phyloP scores from a whole-genome alignment of 2,797 vertebrate genomes.

The Micrastur ruficollis region DNA sequence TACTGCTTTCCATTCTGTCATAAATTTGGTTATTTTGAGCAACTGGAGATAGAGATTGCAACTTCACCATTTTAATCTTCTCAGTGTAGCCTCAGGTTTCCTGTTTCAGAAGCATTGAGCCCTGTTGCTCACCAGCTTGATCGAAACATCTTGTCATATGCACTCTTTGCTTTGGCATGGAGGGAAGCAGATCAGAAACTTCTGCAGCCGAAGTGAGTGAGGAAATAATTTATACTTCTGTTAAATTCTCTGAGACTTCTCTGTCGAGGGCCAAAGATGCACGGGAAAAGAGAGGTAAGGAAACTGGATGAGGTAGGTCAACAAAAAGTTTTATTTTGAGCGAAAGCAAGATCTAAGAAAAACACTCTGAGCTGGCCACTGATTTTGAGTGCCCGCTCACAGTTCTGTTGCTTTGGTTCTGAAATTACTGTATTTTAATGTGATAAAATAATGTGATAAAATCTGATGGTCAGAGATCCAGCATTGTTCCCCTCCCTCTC shows the following conservation, averaged over 20 bases:
- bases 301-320: not conserved
- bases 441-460: not conserved
- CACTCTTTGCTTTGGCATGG: not conserved
- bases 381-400: not conserved
- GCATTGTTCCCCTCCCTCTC: not conserved
- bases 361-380: not conserved
- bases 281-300: not conserved
- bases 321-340: not conserved
- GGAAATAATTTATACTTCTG: not conserved
- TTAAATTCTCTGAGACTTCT: not conserved
- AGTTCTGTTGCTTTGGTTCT: not conserved
- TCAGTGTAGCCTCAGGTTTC: conserved; percentile 19
- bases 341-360: not conserved
- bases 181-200: conserved; percentile 20
- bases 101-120: not conserved
- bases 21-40: not conserved
- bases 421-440: not conserved
- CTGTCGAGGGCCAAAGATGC: not conserved
- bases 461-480: not conserved
- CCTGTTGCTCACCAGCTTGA: not conserved
- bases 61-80: not conserved
- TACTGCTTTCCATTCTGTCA: not conserved
- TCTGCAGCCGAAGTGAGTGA: not conserved
- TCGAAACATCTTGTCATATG: not conserved
- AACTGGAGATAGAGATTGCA: not conserved